Base-by-base conservation (phyloP, 2,113 vertebrate species). In the Elachura formosa region DNA sequence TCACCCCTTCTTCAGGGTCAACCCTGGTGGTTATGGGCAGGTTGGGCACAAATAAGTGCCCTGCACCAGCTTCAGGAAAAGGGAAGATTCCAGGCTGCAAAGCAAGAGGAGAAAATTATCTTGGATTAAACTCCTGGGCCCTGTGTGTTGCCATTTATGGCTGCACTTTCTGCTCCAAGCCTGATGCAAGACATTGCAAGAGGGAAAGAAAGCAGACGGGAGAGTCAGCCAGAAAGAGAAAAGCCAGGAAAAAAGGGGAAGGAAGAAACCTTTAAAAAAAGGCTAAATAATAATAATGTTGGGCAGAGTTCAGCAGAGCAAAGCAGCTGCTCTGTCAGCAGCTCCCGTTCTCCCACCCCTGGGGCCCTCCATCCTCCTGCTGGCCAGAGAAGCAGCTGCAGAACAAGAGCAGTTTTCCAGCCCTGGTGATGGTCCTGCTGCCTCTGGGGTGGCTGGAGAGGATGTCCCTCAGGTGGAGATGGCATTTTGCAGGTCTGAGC, bases 131-230 rank as follows among this genome's bases (percentile, higher is more conserved):
- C 52, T 84, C 73, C 58, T 0, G 0, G 63, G 76, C 62, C 56
- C 75, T 54, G 41, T 5, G 4, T 14, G 75, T 96, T 97, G 93
- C 97, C 97, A 97, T 97, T 97, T 97, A 97, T 95, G 97, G 97
- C 95, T 96, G 84, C 76, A 26, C 95, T 93, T 90, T 96, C 76
- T 96, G 94, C 94, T 95, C 96, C 95, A 91, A 93, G 95, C 95
- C 96, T 97, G 96, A 97, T 97, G 96, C 96, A 97, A 97, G 96
- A 94, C 28, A 2, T 59, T 95, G 97, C 95, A 97, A 97, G 96
- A 97, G 78, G 71, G 66, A 95, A 68, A 85, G 76, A 78, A 66
- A 89, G 74, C 89, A 93, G 91, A 79, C 69, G 52, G 58, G 63
- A 75, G 75, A 82, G 72, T 1, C 76, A 79, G 80, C 40, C 93